Conservation (phyloP, 2,797 vertebrate genomes). For the Spea hammondii region DNA sequence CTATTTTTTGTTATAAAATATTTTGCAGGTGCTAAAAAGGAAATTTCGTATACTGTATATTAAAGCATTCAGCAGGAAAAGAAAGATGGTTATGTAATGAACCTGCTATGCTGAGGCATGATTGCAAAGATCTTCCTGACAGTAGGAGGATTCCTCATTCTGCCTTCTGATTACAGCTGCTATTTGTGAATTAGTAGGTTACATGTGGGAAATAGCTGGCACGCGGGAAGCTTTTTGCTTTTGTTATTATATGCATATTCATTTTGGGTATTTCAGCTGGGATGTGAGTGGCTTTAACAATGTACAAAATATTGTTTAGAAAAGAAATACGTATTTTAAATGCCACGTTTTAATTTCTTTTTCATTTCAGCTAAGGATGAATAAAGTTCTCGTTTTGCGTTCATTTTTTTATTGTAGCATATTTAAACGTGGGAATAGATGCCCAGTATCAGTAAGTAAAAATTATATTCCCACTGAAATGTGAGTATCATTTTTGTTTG, state of each 20-base stretch:
- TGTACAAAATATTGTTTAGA: constrained; percentile 2
- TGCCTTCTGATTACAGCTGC: constrained; percentile 19
- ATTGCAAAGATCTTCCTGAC: constrained; percentile 20
- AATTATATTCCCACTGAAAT: too few species aligned
- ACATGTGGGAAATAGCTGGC: constrained; percentile 22
- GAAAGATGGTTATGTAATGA: constrained; percentile 4
- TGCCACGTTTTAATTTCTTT: neutral
- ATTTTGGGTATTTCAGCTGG: constrained; percentile 9
- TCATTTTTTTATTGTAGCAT: too few species aligned
- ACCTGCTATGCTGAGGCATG: constrained; percentile 3
- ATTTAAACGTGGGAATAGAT: too few species aligned
- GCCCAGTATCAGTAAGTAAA: too few species aligned
- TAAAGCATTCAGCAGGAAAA: neutral
- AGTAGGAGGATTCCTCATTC: constrained; percentile 28
- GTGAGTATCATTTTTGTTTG: too few species aligned
- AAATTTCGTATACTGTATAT: too few species aligned
- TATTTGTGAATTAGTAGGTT: constrained; percentile 26
- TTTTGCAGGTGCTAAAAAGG: neutral
- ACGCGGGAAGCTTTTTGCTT: neutral
- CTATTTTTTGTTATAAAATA: neutral
- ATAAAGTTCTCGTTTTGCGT: too few species aligned
- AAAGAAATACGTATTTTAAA: neutral
- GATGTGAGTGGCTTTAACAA: constrained; percentile 1
- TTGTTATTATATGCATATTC: constrained; percentile 11
- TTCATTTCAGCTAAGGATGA: too few species aligned